Evolutionary conservation across 2,888 invertebrate genomes (phyloP), one percentile per base, ranked within the genome.

Genomic region (Agrilus cyanescens): DNA sequence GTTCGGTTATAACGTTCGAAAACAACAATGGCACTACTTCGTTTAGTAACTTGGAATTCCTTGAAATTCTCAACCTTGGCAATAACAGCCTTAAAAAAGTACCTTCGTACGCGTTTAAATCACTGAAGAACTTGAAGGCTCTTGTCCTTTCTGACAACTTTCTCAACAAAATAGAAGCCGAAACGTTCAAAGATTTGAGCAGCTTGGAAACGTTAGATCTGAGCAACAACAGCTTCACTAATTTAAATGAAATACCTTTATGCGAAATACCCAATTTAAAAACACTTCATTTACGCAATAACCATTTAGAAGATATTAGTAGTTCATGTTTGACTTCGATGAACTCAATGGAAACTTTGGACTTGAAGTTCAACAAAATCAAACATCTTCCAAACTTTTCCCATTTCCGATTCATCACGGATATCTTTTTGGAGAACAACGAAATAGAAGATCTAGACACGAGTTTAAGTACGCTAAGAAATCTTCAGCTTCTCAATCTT

Each of bases 111-210:
- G 14, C 43, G 12, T 47, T 47, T 32, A 29, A 32, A 10, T 18
- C 38, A 6, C 13, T 43, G 13, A 40, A 35, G 12, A 43, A 40
- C 4, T 18, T 47, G 13, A 45, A 36, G 32, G 34, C 41, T 4
- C 15, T 85, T 40, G 80, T 82, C 62, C 66, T 84, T 52, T 79
- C 77, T 39, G 71, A 73, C 54, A 86, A 85, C 60, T 72, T 76
- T 44, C 66, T 87, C 55, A 69, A 70, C 37, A 66, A 70, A 52
- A 67, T 85, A 54, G 73, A 76, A 30, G 65, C 69, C 2, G 75
- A 72, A 42, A 65, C 78, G 38, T 84, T 85, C 59, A 68, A 71
- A 30, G 74, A 76, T 59, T 68, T 80, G 52, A 68, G 67, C 40
- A 71, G 73, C 50, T 61, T 85, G 45, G 65, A 68, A 43, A 70